Percentiles rank a stretch among this genome's conserved stretches.
These are phyloP conservation scores for Megastigmus dorsalis DNA, from an alignment of 2,888 invertebrate species.

Conservation along the genomic window DNA sequence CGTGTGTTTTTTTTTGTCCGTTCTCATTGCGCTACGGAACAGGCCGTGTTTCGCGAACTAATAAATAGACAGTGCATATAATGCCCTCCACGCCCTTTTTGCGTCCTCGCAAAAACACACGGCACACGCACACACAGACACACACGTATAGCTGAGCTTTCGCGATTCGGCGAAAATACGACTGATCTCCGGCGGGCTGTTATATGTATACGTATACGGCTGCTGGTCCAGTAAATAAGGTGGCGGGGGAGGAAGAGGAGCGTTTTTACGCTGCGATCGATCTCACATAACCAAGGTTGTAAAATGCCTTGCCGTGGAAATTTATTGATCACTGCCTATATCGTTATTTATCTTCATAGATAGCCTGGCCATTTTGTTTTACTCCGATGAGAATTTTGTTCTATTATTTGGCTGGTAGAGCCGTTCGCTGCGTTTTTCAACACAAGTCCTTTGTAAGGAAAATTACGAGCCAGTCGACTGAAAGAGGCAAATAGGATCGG, in stretches of 20 bases:
- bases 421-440: too few species aligned
- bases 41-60: constrained; percentile 22
- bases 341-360: constrained; percentile 34
- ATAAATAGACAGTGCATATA: constrained; percentile 43
- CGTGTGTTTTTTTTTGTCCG: too few species aligned
- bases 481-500: too few species aligned
- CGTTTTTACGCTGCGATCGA: constrained; percentile 19
- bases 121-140: not conserved
- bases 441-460: too few species aligned
- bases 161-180: constrained; percentile 27
- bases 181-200: constrained; percentile 22
- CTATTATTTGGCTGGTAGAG: too few species aligned
- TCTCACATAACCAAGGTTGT: constrained; percentile 11
- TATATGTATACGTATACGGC: not conserved
- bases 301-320: constrained; percentile 5
- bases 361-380: too few species aligned
- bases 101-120: constrained; percentile 7
- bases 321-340: constrained; percentile 26
- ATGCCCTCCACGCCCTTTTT: constrained; percentile 46
- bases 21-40: too few species aligned
- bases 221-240: constrained; percentile 42
- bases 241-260: not conserved
- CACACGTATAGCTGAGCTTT: constrained; percentile 3
- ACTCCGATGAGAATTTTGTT: too few species aligned
- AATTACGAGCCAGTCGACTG: too few species aligned